Percentiles rank a stretch among this genome's conserved stretches.
These are phyloP conservation scores for Parasteatoda lunata DNA, from an alignment of 2,888 invertebrate genomes.

Conservation along the genomic window DNA sequence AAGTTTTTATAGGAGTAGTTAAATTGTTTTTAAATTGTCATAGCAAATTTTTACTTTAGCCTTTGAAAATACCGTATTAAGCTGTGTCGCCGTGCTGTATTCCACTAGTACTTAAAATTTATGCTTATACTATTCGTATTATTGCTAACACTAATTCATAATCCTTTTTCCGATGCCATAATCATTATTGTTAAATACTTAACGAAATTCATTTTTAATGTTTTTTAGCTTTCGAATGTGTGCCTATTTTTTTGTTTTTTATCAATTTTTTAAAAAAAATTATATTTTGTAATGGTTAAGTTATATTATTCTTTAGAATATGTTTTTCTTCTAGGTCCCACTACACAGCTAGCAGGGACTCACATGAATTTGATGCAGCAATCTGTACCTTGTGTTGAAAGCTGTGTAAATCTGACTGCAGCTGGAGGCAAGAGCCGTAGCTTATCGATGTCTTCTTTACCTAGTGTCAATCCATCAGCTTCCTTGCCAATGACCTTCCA, in stretches of 20 bases:
- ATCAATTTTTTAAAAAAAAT: not conserved
- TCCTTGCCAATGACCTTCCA: constrained; percentile 64
- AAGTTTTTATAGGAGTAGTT: too few species aligned
- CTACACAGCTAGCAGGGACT: constrained; percentile 65
- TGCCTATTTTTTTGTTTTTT: not conserved
- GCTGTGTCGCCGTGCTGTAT: too few species aligned
- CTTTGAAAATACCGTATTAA: too few species aligned
- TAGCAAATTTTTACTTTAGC: too few species aligned
- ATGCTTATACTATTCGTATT: too few species aligned
- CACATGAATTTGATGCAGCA: constrained; percentile 60
- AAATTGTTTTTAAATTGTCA: too few species aligned
- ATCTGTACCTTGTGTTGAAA: constrained; percentile 67
- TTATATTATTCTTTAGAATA: not conserved
- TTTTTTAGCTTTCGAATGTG: too few species aligned
- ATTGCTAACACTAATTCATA: too few species aligned
- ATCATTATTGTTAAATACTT: too few species aligned
- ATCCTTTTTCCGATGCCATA: too few species aligned
- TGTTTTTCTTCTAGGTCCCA: constrained; percentile 51
- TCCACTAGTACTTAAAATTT: too few species aligned
- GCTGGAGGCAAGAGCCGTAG: constrained; percentile 37
- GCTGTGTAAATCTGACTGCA: constrained; percentile 40
- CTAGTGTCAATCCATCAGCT: constrained; percentile 46
- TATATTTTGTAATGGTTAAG: not conserved
- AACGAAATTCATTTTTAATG: too few species aligned
- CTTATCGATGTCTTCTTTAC: constrained; percentile 51